These are phyloP conservation scores for Syngnathus rostellatus DNA, from an alignment of 2,797 vertebrate genomes.

Conservation along the genomic window DNA sequence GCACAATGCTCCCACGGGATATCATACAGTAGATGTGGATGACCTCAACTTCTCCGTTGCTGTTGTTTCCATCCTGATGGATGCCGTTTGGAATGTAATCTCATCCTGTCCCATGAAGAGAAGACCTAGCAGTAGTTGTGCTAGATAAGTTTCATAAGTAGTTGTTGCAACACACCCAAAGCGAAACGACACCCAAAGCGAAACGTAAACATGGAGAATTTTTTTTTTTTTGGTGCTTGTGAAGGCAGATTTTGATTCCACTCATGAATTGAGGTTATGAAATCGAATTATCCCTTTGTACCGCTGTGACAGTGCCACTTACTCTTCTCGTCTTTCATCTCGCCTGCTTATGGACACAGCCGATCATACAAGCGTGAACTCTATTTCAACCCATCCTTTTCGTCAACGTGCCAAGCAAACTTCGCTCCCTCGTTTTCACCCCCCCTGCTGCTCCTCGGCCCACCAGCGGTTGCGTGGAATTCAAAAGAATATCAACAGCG, in stretches of 20 bases:
- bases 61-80: constrained; percentile 25
- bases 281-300: constrained; percentile 31
- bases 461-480: constrained; percentile 50
- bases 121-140: neutral
- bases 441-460: constrained; percentile 18
- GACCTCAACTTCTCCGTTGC: constrained; percentile 61
- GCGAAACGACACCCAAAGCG: constrained; percentile 14
- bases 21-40: constrained; percentile 50
- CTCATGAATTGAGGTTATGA: constrained; percentile 22
- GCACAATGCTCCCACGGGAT: constrained; percentile 52
- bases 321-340: constrained; percentile 47
- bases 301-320: constrained; percentile 18
- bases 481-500: constrained; percentile 61
- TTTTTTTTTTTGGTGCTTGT: constrained; percentile 24
- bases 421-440: constrained; percentile 45
- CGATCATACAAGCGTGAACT: constrained; percentile 43
- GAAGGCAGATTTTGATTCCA: constrained; percentile 35
- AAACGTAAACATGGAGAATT: constrained; percentile 35
- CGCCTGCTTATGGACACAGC: constrained; percentile 33
- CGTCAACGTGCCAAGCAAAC: constrained; percentile 37
- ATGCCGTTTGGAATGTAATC: constrained; percentile 34
- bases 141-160: neutral
- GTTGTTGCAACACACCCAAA: no score
- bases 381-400: constrained; percentile 52
- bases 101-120: constrained; percentile 17